Evolutionary conservation across 2,113 vertebrate genomes (phyloP), one percentile per base, ranked within the genome.

Genomic region (Papio anubis): DNA sequence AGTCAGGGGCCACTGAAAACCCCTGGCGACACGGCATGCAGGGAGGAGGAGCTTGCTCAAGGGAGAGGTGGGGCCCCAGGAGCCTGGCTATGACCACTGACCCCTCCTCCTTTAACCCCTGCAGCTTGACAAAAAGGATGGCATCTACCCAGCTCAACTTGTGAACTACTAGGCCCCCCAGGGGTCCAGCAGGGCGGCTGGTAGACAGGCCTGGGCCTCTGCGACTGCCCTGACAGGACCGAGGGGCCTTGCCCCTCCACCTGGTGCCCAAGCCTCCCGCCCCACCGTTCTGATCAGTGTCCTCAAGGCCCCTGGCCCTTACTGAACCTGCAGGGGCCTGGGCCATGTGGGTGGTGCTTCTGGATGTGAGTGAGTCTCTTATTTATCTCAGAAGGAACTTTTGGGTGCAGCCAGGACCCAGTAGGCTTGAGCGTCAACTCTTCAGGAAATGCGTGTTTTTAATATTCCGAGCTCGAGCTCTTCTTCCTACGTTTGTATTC

Each of bases 81-180:
- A 68, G 35, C 32, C 35, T 32, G 48, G 73, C 27, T 3, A 0
- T 0, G 0, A 38, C 48, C 64, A 3, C 73, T 81, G 45, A 97
- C n/a, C 35, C 7, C 17, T 0, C 3, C 3, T 3, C 4, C 55
- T 84, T 12, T 87, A 96, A 35, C 70, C 7, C 0, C 97, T 94
- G 3, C 97, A 99, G 98, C 97, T 95, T 0, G 48, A 97, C 59
- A 66, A 45, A 8, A 98, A 94, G 0, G 73, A 98, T 0, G 59
- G 98, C 0, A 1, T 55, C 1, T 93, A 27, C 64, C 83, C 91
- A 0, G 95, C 98, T 45, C 98, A 92, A 0, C 50, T 98, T 0
- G 4, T 95, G 0, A 98, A 94, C 96, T 96, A 95, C 95, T 98
- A 98, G 96, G 16, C 35, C 0, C 27, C 2, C 0, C 2, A 6